phyloP scores from a whole-genome alignment of 1,140 invertebrate genomes.

The Drosophila triauraria region DNA sequence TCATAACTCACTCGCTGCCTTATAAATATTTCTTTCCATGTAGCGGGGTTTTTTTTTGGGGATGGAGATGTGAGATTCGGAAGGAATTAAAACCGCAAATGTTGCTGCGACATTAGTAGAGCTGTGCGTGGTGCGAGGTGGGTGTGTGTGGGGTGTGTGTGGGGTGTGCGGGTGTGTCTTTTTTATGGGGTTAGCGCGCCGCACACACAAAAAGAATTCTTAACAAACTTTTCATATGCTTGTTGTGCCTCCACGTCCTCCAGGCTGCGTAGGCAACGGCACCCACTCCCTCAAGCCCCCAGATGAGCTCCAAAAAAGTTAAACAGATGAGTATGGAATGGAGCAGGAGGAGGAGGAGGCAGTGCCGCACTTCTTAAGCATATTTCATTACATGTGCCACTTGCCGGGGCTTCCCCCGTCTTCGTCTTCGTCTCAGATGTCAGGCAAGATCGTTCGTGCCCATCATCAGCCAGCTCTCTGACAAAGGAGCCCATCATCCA shows the following conservation, averaged over 20 bases:
- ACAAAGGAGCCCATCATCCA: slow-evolving; percentile 27
- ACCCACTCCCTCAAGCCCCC: not conserved
- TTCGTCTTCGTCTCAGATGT: slow-evolving; percentile 61
- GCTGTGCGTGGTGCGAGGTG: slow-evolving; percentile 44
- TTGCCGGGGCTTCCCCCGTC: slow-evolving; percentile 11
- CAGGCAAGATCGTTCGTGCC: slow-evolving; percentile 66
- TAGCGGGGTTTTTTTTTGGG: not conserved
- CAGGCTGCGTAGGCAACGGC: slow-evolving; percentile 34
- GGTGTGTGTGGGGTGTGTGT: not conserved
- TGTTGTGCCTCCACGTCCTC: slow-evolving; percentile 47
- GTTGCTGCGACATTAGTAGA: slow-evolving; percentile 77
- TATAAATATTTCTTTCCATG: not conserved
- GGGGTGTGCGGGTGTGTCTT: slow-evolving; percentile 17
- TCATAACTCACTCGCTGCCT: no score
- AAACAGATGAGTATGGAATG: slow-evolving; percentile 35
- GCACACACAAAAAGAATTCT: slow-evolving; percentile 74
- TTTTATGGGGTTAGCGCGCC: slow-evolving; percentile 39
- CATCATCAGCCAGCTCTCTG: slow-evolving; percentile 50
- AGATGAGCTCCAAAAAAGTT: slow-evolving; percentile 48
- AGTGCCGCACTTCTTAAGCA: slow-evolving; percentile 64
- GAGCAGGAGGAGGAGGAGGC: not conserved
- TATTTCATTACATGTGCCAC: slow-evolving; percentile 72
- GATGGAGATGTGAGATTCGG: slow-evolving; percentile 14
- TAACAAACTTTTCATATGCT: slow-evolving; percentile 81
- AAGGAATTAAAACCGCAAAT: slow-evolving; percentile 81